Base-by-base conservation (phyloP, 2,113 vertebrate species). In the Sula dactylatra region DNA sequence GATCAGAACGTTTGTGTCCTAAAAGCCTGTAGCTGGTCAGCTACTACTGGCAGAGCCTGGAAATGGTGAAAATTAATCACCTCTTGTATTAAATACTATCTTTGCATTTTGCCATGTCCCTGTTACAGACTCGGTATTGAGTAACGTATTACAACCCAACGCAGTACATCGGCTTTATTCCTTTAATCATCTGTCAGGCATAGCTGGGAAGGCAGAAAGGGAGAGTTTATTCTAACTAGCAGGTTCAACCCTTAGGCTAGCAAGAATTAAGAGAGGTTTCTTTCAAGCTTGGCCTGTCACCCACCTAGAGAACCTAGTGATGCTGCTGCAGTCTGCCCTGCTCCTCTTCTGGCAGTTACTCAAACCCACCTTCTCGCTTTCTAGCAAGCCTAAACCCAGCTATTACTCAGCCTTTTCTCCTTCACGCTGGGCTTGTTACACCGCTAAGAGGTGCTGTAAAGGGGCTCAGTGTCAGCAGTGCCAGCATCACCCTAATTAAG, bases 241-340 rank as follows among this genome's bases (percentile, higher is more conserved):
- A 72, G 56, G 34, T 84, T 82, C 81, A 84, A 88, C 55, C 76
- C 82, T 85, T 66, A 58, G 58, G 67, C 64, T 70, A 93, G 80
- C 31, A 55, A 76, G 52, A 81, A 67, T 40, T 44, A 67, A 76
- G 76, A 27, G 65, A 36, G 66, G 10, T 34, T 83, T 70, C 62
- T 74, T 59, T 44, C n/a, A 70, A 88, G 47, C 55, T 81, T 1
- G 0, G 34, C 50, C 84, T 15, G 5, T 52, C 36, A 38, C 31
- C 16, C 25, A 52, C 7, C 15, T 34, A 61, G 71, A 82, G 32
- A 74, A 40, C 19, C 40, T 15, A 31, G 78, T 0, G 2, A 44
- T 25, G 32, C 15, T 8, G 52, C 61, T 52, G 56, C 45, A 40
- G 52, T 2, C 36, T 0, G 0, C 40, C 31, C 5, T 0, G 34